Conservation (phyloP, 2,797 vertebrate species). For the Sternarchorhynchus goeldii region DNA sequence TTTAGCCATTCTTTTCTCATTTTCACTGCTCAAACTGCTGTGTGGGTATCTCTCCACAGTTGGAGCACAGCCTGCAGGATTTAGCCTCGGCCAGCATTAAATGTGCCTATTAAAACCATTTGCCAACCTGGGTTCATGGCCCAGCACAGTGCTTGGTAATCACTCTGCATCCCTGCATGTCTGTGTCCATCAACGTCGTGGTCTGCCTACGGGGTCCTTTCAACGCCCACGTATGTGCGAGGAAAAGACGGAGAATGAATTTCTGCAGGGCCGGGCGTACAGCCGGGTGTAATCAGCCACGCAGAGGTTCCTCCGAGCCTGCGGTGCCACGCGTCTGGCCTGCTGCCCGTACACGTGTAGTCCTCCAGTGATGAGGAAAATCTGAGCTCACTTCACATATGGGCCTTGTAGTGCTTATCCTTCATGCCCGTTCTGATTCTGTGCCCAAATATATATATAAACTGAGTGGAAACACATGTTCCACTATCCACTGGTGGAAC, state of each 20-base stretch:
- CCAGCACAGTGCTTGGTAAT: slow-evolving; percentile 38
- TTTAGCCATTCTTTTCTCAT: neutral
- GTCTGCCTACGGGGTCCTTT: neutral
- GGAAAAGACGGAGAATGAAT: slow-evolving; percentile 21
- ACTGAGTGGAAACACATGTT: slow-evolving; percentile 68
- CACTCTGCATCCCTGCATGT: neutral
- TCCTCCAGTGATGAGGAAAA: slow-evolving; percentile 61
- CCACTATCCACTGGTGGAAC: slow-evolving; percentile 39
- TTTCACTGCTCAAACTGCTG: neutral
- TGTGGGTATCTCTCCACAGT: neutral
- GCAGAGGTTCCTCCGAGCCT: slow-evolving; percentile 12
- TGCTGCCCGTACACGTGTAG: slow-evolving; percentile 36
- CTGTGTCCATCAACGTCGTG: too few species aligned
- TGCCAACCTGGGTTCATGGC: slow-evolving; percentile 1
- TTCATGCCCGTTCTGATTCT: slow-evolving; percentile 44
- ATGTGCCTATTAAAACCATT: slow-evolving; percentile 29
- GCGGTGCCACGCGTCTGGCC: slow-evolving; percentile 38
- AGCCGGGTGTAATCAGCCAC: slow-evolving; percentile 22
- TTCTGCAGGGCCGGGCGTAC: slow-evolving; percentile 6
- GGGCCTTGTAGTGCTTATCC: slow-evolving; percentile 14
- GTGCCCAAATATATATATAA: slow-evolving; percentile 31
- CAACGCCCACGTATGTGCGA: neutral
- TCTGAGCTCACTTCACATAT: slow-evolving; percentile 52
- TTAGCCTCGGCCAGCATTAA: slow-evolving; percentile 26
- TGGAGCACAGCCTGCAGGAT: neutral